Evolutionary conservation across 2,888 invertebrate species (phyloP).

Genomic region (Aphelenchoides bicaudatus): DNA sequence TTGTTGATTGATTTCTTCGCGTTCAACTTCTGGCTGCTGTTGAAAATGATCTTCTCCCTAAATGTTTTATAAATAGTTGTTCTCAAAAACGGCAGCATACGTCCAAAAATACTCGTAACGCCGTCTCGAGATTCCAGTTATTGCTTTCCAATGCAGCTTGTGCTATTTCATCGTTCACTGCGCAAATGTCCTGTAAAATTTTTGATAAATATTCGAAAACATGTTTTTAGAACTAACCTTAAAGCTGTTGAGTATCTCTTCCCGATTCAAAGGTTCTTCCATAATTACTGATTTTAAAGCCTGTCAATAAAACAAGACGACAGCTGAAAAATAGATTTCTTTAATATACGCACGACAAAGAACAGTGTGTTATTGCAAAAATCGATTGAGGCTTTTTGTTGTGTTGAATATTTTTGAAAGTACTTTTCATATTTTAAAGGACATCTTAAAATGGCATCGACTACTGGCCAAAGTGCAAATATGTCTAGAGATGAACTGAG

Average conservation of each 20-base stretch:
- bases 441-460: not conserved
- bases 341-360: no score
- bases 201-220: not conserved
- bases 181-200: slow-evolving; percentile 32
- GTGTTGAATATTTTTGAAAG: no score
- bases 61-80: slow-evolving; percentile 15
- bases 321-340: no score
- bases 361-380: no score
- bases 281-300: no score
- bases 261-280: not conserved
- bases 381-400: no score
- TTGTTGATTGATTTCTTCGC: not conserved
- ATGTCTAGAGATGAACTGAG: slow-evolving; percentile 15
- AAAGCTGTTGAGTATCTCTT: not conserved
- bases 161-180: slow-evolving; percentile 29
- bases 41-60: slow-evolving; percentile 20
- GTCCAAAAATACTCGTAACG: slow-evolving; percentile 27
- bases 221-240: no score
- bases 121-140: slow-evolving; percentile 31
- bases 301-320: no score
- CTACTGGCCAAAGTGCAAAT: not conserved
- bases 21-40: slow-evolving; percentile 3
- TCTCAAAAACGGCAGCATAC: slow-evolving; percentile 24
- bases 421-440: no score
- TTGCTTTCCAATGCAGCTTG: no score